Base-by-base conservation (phyloP, 1,140 invertebrate species). In the Bathynomus jamesi region DNA sequence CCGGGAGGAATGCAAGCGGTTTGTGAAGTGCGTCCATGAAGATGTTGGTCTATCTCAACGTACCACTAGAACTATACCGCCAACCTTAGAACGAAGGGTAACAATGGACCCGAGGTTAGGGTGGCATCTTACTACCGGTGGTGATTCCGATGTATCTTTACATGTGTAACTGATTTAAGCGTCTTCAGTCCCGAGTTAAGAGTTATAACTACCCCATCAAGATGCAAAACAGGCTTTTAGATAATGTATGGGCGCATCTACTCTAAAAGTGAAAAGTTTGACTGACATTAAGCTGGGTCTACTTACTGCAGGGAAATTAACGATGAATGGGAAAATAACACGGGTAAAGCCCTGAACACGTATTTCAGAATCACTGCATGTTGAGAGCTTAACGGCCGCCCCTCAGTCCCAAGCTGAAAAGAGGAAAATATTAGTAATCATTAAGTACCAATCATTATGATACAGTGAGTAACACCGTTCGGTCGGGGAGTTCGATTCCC, bases 291-390 rank as follows among this genome's bases (percentile, higher is more conserved):
- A 21, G 27, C 11, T 30, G 24, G 25, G 21, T 21, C 28, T n/a
- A 85, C 86, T 85, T 84, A 90, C 89, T 28, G 89, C 87, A n/a
- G 93, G 89, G 79, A 98, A 97, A 80, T 94, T 90, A 28, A 94
- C 86, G 17, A 89, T 92, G 78, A 96, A 90, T 4, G 93, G 91
- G 62, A 97, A 87, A 78, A 94, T 88, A 27, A 73, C 10, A 96
- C 0, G 11, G 95, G 95, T 32, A 96, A 74, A 0, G 85, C 87
- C 76, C 89, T 82, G 0, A 96, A 78, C 0, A 91, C 80, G 80
- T 91, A 91, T 82, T 88, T 91, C 84, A 93, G 87, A 61, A 86
- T 78, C 70, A 87, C 85, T 83, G 89, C 85, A 75, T 87, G 87
- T 77, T 87, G 82, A 0, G 88, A 81, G 8, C 83, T 83, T 63